Base-by-base conservation (phyloP, 2,888 invertebrate species). In the Perdita meconis region DNA sequence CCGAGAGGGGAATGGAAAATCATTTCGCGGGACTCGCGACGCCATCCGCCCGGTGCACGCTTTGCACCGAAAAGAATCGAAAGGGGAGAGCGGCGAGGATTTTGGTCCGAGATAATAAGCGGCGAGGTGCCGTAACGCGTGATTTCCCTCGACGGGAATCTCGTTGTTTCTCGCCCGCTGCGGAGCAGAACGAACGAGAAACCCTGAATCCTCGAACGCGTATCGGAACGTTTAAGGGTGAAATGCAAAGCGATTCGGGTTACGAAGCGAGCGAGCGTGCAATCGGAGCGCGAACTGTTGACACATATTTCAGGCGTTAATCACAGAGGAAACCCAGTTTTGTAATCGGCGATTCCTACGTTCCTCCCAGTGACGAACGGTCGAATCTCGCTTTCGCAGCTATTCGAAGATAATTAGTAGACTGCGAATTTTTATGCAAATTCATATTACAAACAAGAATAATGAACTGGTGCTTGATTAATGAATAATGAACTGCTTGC, bases 111-210 rank as follows among this genome's bases (percentile, higher is more conserved):
- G 30, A 69, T 47, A 44, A 61, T 22, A 40, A 50, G 10, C n/a
- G 8, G 4, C 38, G 10, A 4, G 1, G 4, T 56, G 68, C 56
- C 26, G 70, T 16, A 61, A 73, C 38, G n/a, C n/a, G 34, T 22
- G 44, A 59, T 74, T 74, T 59, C 57, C 22, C 57, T 57, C 44
- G 51, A 42, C 38, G 38, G 36, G 57, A 66, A 72, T 10, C 56
- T 61, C 36, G 50, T 60, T 30, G 65, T 50, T 72, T 34, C 47
- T 24, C 30, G n/a, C n/a, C n/a, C 34, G 44, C 22, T 61, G 22
- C 42, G 34, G 22, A 65, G 57, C 57, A 51, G 16, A 71, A 71
- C 67, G 64, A 67, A 55, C 19, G n/a, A 16, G 26, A 36, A 24
- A 26, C n/a, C 24, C 36, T 16, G 59, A 55, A 68, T 60, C 36